Percentiles rank a stretch among this genome's conserved stretches.
phyloP scores from a whole-genome alignment of 2,113 vertebrate genomes.

The Sander vitreus region DNA sequence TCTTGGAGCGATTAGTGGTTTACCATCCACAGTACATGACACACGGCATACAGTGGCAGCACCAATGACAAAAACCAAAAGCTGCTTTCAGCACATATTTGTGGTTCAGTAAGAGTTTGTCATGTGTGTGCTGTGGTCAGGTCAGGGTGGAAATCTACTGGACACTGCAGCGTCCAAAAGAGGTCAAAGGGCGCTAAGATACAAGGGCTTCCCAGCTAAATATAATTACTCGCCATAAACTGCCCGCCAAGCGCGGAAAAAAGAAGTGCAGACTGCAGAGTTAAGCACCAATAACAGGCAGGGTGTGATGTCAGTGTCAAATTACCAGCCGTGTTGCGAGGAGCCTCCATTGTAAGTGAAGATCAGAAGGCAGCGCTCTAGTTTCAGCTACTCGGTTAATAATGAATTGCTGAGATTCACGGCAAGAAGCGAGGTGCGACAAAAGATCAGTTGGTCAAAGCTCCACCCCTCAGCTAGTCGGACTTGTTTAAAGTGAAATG shows the following conservation, averaged over 20 bases:
- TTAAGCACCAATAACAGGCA: conserved; percentile 41
- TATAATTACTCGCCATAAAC: conserved; percentile 35
- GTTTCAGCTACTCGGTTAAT: conserved; percentile 25
- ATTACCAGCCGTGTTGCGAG: conserved; percentile 33
- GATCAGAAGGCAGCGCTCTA: background rate
- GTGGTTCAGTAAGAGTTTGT: conserved; percentile 55
- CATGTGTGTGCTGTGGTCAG: conserved; percentile 43
- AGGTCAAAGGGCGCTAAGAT: conserved; percentile 39
- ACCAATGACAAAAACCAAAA: conserved; percentile 20
- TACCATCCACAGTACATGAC: conserved; percentile 1
- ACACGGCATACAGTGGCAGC: background rate
- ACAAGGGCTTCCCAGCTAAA: conserved; percentile 40
- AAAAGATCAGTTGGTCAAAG: conserved; percentile 11
- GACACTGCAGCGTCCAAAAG: conserved; percentile 6
- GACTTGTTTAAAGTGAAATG: conserved; percentile 9
- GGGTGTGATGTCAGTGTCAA: conserved; percentile 37
- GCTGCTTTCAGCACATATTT: conserved; percentile 47
- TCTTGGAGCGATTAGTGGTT: background rate
- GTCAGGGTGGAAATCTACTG: conserved; percentile 56
- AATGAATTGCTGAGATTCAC: conserved; percentile 22
- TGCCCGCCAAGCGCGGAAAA: background rate
- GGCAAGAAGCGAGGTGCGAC: conserved; percentile 6
- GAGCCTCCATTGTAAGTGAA: background rate
- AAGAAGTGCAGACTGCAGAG: background rate
- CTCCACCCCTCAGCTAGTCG: conserved; percentile 39